Base-by-base conservation (phyloP, 2,888 invertebrate species). In the Antheraea assamensis region DNA sequence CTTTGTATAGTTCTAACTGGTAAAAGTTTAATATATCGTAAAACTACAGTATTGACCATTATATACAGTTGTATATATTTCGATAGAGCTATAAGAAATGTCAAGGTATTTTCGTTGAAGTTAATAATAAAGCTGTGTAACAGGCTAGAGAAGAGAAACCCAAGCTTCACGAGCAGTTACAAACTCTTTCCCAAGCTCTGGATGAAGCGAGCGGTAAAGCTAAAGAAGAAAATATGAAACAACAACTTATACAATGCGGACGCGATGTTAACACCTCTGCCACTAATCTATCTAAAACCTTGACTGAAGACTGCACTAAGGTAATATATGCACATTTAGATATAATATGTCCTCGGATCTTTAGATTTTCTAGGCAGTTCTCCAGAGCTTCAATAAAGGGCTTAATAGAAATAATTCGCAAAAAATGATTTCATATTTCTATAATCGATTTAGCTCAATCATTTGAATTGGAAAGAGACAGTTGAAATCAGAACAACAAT, bases 91-190 rank as follows among this genome's bases (percentile, higher is more conserved):
- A 4, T 52, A 52, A 52, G 21, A 52, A 2, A 42, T 42, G 0
- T 42, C 13, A 42, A 52, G 3, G 21, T 7, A 19, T 21, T 1
- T n/a, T 52, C 24, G 24, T 8, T 24, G 24, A 58, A 13, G n/a
- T 58, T 24, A 58, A 24, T 24, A 13, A 58, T 24, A 24, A 64
- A 64, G 17, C 27, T 27, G 3, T 30, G 5, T 35, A 35, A 15
- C 75, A 90, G 89, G 83, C 83, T 0, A 78, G 79, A 77, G 88
- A 87, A 74, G 87, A 90, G 72, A 81, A 77, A 3, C 78, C 75
- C 1, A 75, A 77, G 1, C 75, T 90, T 0, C 78, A 80, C 31
- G 79, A 77, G 5, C 82, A 86, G 27, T 78, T 87, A 0, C 72
- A 81, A 15, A 86, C 87, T 15, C 76, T 87, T 10, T 74, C 86